These are phyloP conservation scores for Aptenodytes patagonicus DNA, from an alignment of 2,113 vertebrate genomes.

Conservation along the genomic window DNA sequence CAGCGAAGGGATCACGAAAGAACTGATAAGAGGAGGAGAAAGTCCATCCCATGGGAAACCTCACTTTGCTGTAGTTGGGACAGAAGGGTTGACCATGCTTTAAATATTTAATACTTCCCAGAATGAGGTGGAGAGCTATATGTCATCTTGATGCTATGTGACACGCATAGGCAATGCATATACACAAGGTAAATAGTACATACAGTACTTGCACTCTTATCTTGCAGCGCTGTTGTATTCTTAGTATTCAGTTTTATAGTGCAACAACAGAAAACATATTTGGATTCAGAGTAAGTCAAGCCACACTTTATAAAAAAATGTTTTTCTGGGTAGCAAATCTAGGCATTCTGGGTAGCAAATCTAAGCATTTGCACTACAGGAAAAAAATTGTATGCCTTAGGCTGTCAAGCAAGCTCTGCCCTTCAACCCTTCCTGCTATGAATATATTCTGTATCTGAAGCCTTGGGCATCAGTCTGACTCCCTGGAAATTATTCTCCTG, in stretches of 20 bases:
- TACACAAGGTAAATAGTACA: background rate
- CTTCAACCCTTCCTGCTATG: background rate
- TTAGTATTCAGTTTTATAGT: background rate
- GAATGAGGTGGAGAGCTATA: background rate
- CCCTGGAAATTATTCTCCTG: background rate
- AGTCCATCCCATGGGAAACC: background rate
- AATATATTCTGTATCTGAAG: background rate
- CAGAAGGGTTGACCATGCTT: background rate
- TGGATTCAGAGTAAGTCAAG: background rate
- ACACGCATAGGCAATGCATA: background rate
- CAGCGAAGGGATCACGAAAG: background rate
- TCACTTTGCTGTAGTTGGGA: background rate
- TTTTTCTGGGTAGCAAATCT: background rate
- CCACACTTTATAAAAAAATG: background rate
- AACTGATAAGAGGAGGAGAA: background rate
- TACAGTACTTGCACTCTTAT: background rate
- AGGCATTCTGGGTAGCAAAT: background rate
- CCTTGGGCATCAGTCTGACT: background rate
- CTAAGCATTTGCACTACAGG: background rate
- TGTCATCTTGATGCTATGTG: background rate
- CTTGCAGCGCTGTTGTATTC: background rate
- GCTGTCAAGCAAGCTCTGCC: background rate
- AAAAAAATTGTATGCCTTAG: background rate
- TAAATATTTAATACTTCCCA: background rate
- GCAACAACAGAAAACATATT: background rate